Conservation (phyloP, 2,888 invertebrate species). For the Cephonodes hylas region DNA sequence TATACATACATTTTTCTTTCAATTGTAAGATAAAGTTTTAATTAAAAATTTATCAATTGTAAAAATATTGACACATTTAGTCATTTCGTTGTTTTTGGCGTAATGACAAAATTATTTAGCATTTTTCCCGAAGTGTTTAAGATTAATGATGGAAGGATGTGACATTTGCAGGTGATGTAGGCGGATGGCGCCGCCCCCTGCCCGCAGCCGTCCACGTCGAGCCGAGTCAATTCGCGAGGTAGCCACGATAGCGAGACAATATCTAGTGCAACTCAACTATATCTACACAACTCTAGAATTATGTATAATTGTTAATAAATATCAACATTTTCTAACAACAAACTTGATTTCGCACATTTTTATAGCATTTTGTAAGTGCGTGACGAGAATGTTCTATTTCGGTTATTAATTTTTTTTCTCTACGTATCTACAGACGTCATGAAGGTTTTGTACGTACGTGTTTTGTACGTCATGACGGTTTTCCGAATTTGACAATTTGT, state of each 20-base stretch:
- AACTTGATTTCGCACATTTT: neutral
- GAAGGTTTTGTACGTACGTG: neutral
- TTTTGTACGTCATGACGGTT: no score
- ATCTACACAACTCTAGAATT: neutral
- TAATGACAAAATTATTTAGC: no score
- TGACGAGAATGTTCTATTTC: neutral
- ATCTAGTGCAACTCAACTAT: slow-evolving; percentile 9
- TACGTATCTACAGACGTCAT: no score
- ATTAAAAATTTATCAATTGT: no score
- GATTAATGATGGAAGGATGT: no score
- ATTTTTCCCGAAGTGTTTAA: no score
- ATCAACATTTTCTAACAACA: neutral
- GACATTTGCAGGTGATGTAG: slow-evolving; percentile 74
- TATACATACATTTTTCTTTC: no score
- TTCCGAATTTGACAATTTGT: no score
- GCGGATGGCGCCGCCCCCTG: slow-evolving; percentile 26
- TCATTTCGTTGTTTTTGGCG: no score
- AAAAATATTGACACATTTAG: no score
- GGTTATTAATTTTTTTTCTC: neutral
- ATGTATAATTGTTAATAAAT: slow-evolving; percentile 10
- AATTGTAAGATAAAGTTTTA: no score
- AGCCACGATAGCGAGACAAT: slow-evolving; percentile 27
- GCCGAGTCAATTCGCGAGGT: slow-evolving; percentile 46
- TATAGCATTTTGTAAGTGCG: neutral
- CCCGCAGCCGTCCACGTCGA: slow-evolving; percentile 65